Base-by-base conservation (phyloP, 2,888 invertebrate genomes). In the Cephus rjabovi region DNA sequence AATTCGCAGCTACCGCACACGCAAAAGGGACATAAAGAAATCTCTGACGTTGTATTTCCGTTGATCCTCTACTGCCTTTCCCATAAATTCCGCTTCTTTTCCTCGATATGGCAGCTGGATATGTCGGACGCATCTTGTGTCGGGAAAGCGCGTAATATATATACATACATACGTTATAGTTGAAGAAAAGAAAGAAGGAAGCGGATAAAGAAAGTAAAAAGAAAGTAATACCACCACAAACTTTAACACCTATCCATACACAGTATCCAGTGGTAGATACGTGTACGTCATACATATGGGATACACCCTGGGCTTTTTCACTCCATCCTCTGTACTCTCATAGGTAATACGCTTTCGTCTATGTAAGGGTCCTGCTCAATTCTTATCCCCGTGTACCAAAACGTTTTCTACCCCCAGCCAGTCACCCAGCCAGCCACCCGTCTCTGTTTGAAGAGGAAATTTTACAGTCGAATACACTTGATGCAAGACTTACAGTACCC, bases 391-490 rank as follows among this genome's bases (percentile, higher is more conserved):
- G 12, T 69, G 31, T 80, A 82, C 83, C 85, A 81, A 89, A 87
- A 88, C 87, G 87, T 85, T 30, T 31, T 31, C 12, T 3, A 70
- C 33, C 33, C 37, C 37, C 12, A 37, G 86, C 88, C 86, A 84
- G 86, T 85, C 34, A 34, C 37, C 12, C 37, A 37, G 86, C 88
- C 86, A 84, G 86, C 85, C 86, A 84, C 82, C 83, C 83, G 86
- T 84, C 86, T 37, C 71, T 88, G 88, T 89, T 90, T 89, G 89
- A 90, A 90, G 90, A 90, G 88, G 86, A 87, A 90, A 91, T 91
- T 91, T 91, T 85, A 90, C 90, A 91, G 90, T 89, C 90, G 90
- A 88, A 87, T 87, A 85, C 88, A 87, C 86, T 76, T 86, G 88
- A 87, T 90, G 87, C 88, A 87, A 88, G 87, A 87, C 86, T 85